Evolutionary conservation across 35 echinoderm and acorn worm species (phyloP).

Genomic region (Lytechinus pictus): DNA sequence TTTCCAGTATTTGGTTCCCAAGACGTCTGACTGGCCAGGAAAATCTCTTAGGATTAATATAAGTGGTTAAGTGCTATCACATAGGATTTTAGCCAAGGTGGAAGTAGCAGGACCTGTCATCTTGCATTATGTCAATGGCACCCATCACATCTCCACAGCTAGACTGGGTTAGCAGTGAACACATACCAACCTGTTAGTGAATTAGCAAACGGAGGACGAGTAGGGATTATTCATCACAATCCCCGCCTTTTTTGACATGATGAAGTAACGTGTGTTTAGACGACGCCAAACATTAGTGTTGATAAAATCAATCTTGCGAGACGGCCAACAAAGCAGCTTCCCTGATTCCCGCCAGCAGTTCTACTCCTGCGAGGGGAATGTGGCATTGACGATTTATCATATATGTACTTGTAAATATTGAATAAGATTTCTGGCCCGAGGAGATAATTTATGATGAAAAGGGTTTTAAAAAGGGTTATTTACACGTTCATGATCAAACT

Average conservation of each 20-base stretch:
- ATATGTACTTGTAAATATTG: neutral
- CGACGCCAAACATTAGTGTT: neutral
- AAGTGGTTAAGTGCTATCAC: constrained; percentile 2
- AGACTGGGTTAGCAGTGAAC: neutral
- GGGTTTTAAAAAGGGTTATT: too few relatives aligned
- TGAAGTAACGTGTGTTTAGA: neutral
- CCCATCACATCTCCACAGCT: neutral
- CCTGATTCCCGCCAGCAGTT: neutral
- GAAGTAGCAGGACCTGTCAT: neutral
- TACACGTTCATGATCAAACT: too few relatives aligned
- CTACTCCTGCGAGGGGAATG: neutral
- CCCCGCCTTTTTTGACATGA: neutral
- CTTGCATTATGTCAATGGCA: neutral
- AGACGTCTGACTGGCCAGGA: neutral
- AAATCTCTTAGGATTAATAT: neutral
- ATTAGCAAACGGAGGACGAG: neutral
- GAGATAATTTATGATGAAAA: too few relatives aligned
- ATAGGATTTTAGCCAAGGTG: neutral
- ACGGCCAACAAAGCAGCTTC: neutral
- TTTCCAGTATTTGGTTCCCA: neutral
- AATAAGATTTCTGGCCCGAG: too few relatives aligned
- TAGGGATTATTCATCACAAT: neutral
- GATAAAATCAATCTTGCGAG: neutral
- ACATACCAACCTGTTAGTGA: neutral
- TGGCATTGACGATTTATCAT: neutral